These are phyloP conservation scores for Epinephelus malabaricus DNA, from an alignment of 2,797 vertebrate species.

Conservation along the genomic window DNA sequence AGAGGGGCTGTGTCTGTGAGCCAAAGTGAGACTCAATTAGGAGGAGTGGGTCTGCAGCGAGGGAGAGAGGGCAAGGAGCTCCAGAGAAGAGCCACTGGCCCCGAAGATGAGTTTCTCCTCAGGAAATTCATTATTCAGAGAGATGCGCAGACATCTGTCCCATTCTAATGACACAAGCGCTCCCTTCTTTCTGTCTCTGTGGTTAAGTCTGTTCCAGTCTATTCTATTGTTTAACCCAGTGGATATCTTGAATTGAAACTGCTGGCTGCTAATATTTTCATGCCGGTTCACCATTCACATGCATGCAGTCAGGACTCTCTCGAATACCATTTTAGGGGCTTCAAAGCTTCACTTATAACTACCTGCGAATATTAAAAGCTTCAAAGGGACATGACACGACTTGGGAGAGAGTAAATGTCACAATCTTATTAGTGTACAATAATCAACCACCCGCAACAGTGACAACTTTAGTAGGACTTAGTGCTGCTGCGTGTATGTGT, in stretches of 20 bases:
- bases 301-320: too few relatives aligned
- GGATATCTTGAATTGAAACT: constrained; percentile 30
- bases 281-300: neutral
- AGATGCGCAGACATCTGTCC: constrained; percentile 51
- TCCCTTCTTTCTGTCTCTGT: constrained; percentile 3
- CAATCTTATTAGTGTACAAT: too few relatives aligned
- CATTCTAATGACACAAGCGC: constrained; percentile 30
- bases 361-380: too few relatives aligned
- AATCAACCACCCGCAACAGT: too few relatives aligned
- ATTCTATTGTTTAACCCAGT: constrained; percentile 24
- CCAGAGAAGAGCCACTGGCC: constrained; percentile 32
- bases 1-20: constrained; percentile 47
- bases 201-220: constrained; percentile 10
- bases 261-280: constrained; percentile 12
- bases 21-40: constrained; percentile 67
- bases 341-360: too few relatives aligned
- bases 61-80: constrained; percentile 21
- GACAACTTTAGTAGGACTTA: too few relatives aligned
- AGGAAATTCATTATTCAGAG: constrained; percentile 64
- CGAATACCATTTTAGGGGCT: too few relatives aligned
- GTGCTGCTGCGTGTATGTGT: too few relatives aligned
- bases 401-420: too few relatives aligned
- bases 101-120: constrained; percentile 23
- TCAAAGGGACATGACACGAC: too few relatives aligned
- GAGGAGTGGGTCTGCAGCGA: constrained; percentile 38